Evolutionary conservation across 2,113 vertebrate genomes (phyloP).

Genomic region (Salvator merianae): DNA sequence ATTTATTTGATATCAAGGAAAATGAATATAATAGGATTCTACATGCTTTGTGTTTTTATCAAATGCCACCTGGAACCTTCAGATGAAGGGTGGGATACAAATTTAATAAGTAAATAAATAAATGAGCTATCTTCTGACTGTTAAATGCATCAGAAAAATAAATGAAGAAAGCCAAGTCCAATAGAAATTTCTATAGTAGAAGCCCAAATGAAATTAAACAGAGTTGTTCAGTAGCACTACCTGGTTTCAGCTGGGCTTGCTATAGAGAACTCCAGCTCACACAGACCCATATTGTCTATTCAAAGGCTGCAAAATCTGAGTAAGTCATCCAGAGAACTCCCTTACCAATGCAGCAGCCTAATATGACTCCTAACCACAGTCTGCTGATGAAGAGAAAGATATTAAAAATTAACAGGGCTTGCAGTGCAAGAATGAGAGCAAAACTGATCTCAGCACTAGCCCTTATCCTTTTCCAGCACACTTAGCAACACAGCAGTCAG

Average conservation of each 20-base stretch:
- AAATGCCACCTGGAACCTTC: too few relatives aligned
- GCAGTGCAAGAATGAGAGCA: background rate
- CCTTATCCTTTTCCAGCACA: background rate
- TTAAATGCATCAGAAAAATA: rapidly evolving
- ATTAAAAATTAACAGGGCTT: rapidly evolving
- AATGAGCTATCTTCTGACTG: background rate
- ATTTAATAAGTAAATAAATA: rapidly evolving
- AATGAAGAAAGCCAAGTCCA: too few relatives aligned
- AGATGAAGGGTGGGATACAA: too few relatives aligned
- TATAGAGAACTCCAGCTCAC: background rate
- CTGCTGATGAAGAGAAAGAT: background rate
- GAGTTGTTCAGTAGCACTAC: background rate
- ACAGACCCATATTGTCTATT: background rate
- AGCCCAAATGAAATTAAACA: background rate
- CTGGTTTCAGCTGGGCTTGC: background rate
- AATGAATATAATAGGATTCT: background rate
- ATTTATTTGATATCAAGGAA: background rate
- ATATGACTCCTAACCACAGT: background rate
- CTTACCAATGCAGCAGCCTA: background rate
- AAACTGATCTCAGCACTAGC: background rate
- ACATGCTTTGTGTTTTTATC: too few relatives aligned
- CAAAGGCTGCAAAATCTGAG: background rate
- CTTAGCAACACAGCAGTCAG: too few relatives aligned
- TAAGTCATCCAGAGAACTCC: background rate
- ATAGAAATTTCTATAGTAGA: background rate